Evolutionary conservation across 2,797 vertebrate species (phyloP), one percentile per base, ranked within the genome.

Genomic region (Chiloscyllium punctatum): DNA sequence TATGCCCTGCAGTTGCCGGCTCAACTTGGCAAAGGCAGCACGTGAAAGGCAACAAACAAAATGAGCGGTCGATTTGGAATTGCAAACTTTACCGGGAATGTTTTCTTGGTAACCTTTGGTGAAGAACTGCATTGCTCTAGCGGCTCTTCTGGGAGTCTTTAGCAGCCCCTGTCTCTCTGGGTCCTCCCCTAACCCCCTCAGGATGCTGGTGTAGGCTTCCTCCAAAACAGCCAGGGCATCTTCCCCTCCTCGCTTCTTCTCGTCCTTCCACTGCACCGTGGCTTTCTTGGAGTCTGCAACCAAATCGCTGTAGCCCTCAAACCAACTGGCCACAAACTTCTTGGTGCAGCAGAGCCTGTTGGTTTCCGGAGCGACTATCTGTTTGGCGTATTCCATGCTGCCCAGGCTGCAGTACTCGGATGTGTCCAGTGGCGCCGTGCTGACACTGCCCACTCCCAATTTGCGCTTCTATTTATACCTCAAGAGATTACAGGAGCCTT

Each of bases 31-130:
- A 27, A 90, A 57, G 33, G 51, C 30, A n/a, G 33, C 33, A 42
- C 25, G 11, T n/a, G 1, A 33, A 91, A 91, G 72, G 9, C 72
- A 30, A 27, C 69, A 11, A 62, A 11, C 57, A 62, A 62, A 69
- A 88, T 30, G 25, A 57, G 86, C 21, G 23, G 42, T 27, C 42
- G 18, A 51, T 6, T 6, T 53, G 23, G 2, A 57, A 30, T 30
- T 62, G 3, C 2, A 48, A 87, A 87, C 69, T 94, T 98, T 96
- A 98, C 98, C 98, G 62, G 97, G 96, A 27, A 98, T 96, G 92
- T 96, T 97, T 96, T 98, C 98, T 0, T 98, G 97, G 96, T 98
- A 98, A 84, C 98, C 98, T 96, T 98, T 98, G 96, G 98, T 98
- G 95, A 98, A 96, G 96, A 98, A 98, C 97, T 98, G 98, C 97